phyloP scores from a whole-genome alignment of 2,888 invertebrate species.

The Gnatocerus cornutus region DNA sequence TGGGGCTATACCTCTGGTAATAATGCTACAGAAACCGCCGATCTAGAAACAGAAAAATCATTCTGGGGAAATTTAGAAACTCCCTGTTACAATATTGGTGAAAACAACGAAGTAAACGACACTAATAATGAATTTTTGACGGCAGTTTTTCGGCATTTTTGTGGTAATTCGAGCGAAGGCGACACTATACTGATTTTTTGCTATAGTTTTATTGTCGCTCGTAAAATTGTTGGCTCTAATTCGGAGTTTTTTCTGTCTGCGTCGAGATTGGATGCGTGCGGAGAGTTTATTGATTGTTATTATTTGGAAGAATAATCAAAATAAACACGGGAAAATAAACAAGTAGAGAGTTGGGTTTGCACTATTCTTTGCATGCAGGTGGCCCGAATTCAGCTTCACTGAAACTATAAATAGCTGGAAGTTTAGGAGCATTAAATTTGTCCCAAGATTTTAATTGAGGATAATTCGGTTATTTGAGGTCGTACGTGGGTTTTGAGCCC shows the following conservation, averaged over 20 bases:
- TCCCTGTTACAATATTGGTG: conserved; percentile 14
- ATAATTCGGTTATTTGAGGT: too few species aligned
- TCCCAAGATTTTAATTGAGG: too few species aligned
- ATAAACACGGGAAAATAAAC: too few species aligned
- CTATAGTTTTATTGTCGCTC: conserved; percentile 27
- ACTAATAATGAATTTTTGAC: conserved; percentile 7
- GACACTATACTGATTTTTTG: conserved; percentile 26
- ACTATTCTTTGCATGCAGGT: too few species aligned
- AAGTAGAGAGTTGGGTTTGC: too few species aligned
- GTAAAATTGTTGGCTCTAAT: conserved; percentile 32
- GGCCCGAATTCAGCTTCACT: too few species aligned
- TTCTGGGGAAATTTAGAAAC: too few species aligned
- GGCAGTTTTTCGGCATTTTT: conserved; percentile 24
- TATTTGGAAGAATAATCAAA: too few species aligned
- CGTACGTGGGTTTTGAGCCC: too few species aligned
- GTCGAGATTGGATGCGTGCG: neutral
- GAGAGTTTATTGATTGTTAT: conserved; percentile 5
- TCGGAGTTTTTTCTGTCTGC: conserved; percentile 10
- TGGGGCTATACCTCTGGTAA: conserved; percentile 27
- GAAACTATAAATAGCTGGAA: too few species aligned
- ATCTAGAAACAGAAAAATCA: conserved; percentile 9
- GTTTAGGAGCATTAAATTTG: too few species aligned
- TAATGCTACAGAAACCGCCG: conserved; percentile 19
- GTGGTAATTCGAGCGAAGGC: neutral
- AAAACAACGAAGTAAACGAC: conserved; percentile 21